Percentiles rank a stretch among this genome's conserved stretches.
phyloP scores from a whole-genome alignment of 2,888 invertebrate genomes.

The Pyrochroa serraticornis region DNA sequence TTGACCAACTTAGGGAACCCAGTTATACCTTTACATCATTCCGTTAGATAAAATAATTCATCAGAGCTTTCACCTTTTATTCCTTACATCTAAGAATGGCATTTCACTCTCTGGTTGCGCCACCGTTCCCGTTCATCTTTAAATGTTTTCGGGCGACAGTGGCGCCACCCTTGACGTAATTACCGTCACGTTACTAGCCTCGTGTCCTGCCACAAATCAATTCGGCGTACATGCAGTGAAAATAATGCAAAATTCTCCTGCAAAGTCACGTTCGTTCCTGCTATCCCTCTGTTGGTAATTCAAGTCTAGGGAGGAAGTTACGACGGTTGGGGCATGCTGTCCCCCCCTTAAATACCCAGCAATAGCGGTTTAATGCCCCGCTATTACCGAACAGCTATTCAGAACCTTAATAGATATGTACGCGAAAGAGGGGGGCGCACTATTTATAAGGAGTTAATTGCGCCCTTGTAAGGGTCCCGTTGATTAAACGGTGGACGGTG shows the following conservation, averaged over 20 bases:
- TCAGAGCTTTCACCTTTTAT: no score
- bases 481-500: constrained; percentile 8
- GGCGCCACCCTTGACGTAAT: no score
- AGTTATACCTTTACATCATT: no score
- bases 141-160: no score
- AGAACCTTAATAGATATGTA: constrained; percentile 36
- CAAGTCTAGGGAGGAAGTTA: constrained; percentile 4
- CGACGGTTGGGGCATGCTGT: constrained; percentile 15
- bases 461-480: constrained; percentile 18
- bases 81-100: no score
- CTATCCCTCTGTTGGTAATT: background rate
- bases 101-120: no score
- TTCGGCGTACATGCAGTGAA: background rate
- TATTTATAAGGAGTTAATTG: constrained; percentile 28
- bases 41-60: no score
- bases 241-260: constrained; percentile 9
- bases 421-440: constrained; percentile 16
- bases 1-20: no score
- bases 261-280: background rate
- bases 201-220: constrained; percentile 5
- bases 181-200: no score
- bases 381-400: constrained; percentile 27
- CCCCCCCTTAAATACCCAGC: constrained; percentile 30
- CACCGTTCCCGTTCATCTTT: no score
- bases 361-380: constrained; percentile 34